Base-by-base conservation (phyloP, 2,797 vertebrate species). In the Halcyon badia region DNA sequence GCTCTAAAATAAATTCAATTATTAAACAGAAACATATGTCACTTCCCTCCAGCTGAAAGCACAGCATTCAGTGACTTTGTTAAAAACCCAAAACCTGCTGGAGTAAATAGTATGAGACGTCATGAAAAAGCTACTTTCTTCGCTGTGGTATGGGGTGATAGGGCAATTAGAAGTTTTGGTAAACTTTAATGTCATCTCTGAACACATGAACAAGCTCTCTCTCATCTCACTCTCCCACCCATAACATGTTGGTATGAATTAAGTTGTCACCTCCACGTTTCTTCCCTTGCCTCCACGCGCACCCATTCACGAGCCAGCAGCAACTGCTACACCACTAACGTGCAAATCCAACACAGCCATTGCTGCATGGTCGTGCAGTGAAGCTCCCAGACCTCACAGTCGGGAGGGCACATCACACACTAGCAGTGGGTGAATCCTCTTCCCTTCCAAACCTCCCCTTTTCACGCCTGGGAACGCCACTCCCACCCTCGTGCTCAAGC, bases 11-110 rank as follows among this genome's bases (percentile, higher is more conserved):
- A 97, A 91, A 94, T 94, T 90, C 24, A 75, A 71, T 97, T 97
- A 96, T 95, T 90, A 95, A 96, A 87, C 83, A 95, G 22, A 52
- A 68, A 90, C 90, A 71, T 85, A 96, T 95, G 96, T 89, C 88
- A 80, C 49, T 75, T 85, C 83, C 88, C 77, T 94, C 83, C 93
- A 96, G 86, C 93, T 93, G 71, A 78, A 93, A 95, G 66, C 39
- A 82, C 44, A 80, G 41, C 66, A 57, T 41, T 93, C 3, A 3
- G 25, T 60, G 68, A 62, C 30, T 88, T 52, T 51, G 64, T 41
- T 72, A 75, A 77, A 90, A 86, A 86, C 93, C 82, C 85, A 83
- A 84, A 94, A 82, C n/a, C 73, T 37, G 52, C 20, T 71, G 60
- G 51, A 77, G 60, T 33, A 90, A 72, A 60, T 7, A 65, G 58